Evolutionary conservation across 2,113 vertebrate species (phyloP).

Genomic region (Opisthocomus hoazin): DNA sequence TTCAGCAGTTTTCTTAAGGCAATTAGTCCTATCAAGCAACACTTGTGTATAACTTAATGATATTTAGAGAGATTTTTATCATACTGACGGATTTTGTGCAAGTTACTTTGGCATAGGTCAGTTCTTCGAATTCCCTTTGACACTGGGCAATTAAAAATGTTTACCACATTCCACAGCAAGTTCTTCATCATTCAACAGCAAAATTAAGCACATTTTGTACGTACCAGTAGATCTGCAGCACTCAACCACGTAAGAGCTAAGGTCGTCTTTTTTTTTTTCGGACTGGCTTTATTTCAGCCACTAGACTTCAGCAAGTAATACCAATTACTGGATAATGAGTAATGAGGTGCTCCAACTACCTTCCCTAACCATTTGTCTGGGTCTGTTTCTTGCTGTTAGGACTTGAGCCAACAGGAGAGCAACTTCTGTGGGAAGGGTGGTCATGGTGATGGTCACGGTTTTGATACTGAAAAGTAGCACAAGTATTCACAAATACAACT

Average conservation of each 20-base stretch:
- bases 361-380: neutral
- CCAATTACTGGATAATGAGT: neutral
- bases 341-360: rapidly evolving
- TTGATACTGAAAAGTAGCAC: neutral
- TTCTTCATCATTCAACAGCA: neutral
- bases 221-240: neutral
- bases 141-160: neutral
- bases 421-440: neutral
- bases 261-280: neutral
- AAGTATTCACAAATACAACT: neutral
- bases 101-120: neutral
- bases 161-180: neutral
- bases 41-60: neutral
- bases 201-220: neutral
- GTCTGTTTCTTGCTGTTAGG: neutral
- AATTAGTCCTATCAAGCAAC: neutral
- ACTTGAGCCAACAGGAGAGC: neutral
- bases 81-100: neutral
- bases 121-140: neutral
- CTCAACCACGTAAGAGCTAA: neutral
- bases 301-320: neutral
- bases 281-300: neutral
- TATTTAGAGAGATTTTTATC: neutral
- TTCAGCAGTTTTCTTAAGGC: neutral
- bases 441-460: neutral